Conservation (phyloP, 2,888 invertebrate genomes). For the Ochlodes sylvanus region DNA sequence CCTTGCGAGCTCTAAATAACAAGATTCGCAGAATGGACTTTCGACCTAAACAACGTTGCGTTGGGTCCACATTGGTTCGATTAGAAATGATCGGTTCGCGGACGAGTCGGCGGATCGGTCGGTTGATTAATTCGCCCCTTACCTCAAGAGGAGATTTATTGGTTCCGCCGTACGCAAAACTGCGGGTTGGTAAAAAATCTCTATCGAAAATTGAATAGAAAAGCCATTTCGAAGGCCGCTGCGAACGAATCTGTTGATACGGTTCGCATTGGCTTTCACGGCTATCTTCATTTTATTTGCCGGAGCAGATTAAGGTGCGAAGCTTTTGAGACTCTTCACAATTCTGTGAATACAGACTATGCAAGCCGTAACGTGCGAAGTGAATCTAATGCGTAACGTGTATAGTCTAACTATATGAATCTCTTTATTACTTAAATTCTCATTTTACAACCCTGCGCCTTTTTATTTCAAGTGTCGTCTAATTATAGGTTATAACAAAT, state of each 20-base stretch:
- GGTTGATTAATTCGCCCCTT: constrained; percentile 83
- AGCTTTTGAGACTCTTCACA: constrained; percentile 39
- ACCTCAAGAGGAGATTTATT: constrained; percentile 83
- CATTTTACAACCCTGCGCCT: too few species aligned
- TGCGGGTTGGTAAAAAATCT: constrained; percentile 84
- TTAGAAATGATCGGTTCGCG: constrained; percentile 52
- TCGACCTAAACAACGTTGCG: constrained; percentile 51
- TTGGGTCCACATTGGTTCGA: constrained; percentile 59
- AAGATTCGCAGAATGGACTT: constrained; percentile 50
- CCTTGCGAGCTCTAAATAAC: constrained; percentile 76
- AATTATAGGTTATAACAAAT: too few species aligned
- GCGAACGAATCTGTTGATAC: constrained; percentile 74
- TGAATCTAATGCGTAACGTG: too few species aligned
- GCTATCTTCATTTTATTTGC: constrained; percentile 75
- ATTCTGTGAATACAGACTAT: background rate
- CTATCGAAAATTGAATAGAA: constrained; percentile 85
- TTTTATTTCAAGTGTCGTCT: too few species aligned
- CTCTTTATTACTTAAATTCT: too few species aligned
- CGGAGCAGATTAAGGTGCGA: constrained; percentile 56
- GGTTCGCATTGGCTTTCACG: constrained; percentile 69
- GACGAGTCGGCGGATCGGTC: constrained; percentile 75
- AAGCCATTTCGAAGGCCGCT: constrained; percentile 77
- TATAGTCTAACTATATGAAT: background rate
- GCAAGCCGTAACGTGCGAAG: background rate
- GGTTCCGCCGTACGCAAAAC: constrained; percentile 83